phyloP scores from a whole-genome alignment of 2,888 invertebrate species.

The Acleris sparsana region DNA sequence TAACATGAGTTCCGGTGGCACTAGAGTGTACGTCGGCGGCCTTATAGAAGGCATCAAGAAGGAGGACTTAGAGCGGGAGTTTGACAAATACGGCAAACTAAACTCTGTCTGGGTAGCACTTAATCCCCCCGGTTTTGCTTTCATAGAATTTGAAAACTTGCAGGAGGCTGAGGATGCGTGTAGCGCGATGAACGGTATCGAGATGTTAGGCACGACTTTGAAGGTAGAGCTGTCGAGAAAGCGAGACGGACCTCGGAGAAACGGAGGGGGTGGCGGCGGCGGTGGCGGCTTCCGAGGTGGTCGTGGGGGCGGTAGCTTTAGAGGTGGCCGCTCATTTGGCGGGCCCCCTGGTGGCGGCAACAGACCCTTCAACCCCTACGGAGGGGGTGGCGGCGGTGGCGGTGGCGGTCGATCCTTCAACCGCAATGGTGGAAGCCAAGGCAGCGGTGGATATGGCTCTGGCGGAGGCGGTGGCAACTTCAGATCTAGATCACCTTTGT shows the following conservation, averaged over 20 bases:
- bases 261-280: constrained; percentile 83
- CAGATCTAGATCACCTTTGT: constrained; percentile 80
- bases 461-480: constrained; percentile 76
- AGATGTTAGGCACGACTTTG: constrained; percentile 93
- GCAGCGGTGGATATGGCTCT: constrained; percentile 64
- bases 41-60: constrained; percentile 94
- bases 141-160: constrained; percentile 95
- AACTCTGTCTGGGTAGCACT: constrained; percentile 97
- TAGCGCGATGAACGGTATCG: constrained; percentile 93
- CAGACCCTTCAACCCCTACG: constrained; percentile 83
- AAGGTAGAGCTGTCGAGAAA: constrained; percentile 95
- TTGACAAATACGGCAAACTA: constrained; percentile 95
- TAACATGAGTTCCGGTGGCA: constrained; percentile 81
- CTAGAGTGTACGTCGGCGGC: constrained; percentile 95
- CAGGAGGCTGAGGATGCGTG: constrained; percentile 96
- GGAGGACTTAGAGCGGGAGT: constrained; percentile 95
- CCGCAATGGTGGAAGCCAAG: constrained; percentile 54
- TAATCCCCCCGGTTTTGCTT: constrained; percentile 97
- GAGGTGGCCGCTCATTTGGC: constrained; percentile 78
- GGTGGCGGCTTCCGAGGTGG: constrained; percentile 69
- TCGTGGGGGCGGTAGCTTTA: constrained; percentile 73
- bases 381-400: constrained; percentile 75
- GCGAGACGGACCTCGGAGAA: constrained; percentile 87
- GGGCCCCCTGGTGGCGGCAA: constrained; percentile 82
- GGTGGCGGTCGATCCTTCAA: constrained; percentile 48